Base-by-base conservation (phyloP, 2,113 vertebrate genomes). In the Polyodon spathula region DNA sequence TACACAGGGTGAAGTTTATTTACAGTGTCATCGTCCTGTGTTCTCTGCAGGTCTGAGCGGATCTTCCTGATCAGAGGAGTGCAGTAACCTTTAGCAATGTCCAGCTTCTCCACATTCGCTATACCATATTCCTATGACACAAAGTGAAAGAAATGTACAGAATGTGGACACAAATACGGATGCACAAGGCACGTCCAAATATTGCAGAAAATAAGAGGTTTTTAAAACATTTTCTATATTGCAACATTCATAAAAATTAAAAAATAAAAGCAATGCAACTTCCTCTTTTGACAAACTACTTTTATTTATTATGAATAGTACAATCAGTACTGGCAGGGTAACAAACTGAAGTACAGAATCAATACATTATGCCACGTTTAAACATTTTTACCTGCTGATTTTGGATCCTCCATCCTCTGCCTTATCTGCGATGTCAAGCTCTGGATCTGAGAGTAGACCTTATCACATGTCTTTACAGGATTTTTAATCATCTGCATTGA, bases 51-150 rank as follows among this genome's bases (percentile, higher is more conserved):
- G 63, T 94, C 92, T 40, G 92, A 90, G 56, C 89, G 89, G 42
- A 94, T 94, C 82, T 94, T 94, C 68, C 90, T 88, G 50, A 94
- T 82, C 41, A 94, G 75, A 62, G 92, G 91, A 63, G 89, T 92
- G 68, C 92, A 94, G 72, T 93, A 94, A 59, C 90, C 91, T 85
- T 93, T 92, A 74, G 90, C 92, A 79, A 94, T 93, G 73, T 94
- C 89, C 66, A 93, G 43, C 70, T 94, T 94, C 71, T 93, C 91
- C 66, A 77, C 81, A 71, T 92, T 87, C 65, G 86, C 83, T 78
- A 94, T 94, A 66, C 92, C 92, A 73, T 94, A 94, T 80, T 94
- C 92, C 92, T 94, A 63, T 57, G 51, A 40, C 73, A 41, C 48
- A 55, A 57, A 60, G 37, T 38, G 61, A 65, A 66, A 66, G 4